Evolutionary conservation across 1,140 invertebrate species (phyloP), one percentile per base, ranked within the genome.

Genomic region (Centruroides vittatus): DNA sequence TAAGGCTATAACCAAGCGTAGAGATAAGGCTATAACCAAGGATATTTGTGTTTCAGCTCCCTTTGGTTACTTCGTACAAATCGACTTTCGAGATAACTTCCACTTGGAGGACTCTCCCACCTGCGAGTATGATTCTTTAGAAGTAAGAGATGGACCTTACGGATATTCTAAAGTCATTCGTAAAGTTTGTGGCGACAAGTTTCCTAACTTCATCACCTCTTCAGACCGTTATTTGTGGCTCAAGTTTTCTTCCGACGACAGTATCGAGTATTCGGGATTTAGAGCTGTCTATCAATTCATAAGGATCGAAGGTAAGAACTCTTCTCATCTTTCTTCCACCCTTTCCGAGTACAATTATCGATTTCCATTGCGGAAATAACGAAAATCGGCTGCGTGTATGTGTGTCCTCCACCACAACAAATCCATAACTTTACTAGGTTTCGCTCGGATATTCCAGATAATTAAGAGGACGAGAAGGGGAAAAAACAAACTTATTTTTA

Each of bases 31-130:
- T 23, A 23, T 23, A 23, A 23, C 23, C 23, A 23, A 23, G 23
- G 23, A 23, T 23, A 23, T 41, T 23, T 53, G 51, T 53, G 5
- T 60, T 47, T 58, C 80, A 90, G 88, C 88, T 57, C 81, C 82
- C 13, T 72, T 76, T 60, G 85, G 85, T 11, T 81, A 87, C 75
- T 74, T 84, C 41, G 78, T 92, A 49, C 80, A 80, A 62, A 75
- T 93, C 65, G 88, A 90, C 73, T 92, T 92, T 75, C 78, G 86
- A 54, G 87, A 90, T 72, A 77, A 79, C 61, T 93, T 93, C 74
- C 73, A 83, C 56, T 76, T 93, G 58, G 89, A 93, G 73, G 78
- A 80, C 36, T 82, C 82, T 41, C 73, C 81, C 10, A 78, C 81
- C 47, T 93, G 90, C 73, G 79, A 81, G 72, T 89, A 86, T 74